Evolutionary conservation across 2,797 vertebrate genomes (phyloP).

Genomic region (Benthosema pterotum): DNA sequence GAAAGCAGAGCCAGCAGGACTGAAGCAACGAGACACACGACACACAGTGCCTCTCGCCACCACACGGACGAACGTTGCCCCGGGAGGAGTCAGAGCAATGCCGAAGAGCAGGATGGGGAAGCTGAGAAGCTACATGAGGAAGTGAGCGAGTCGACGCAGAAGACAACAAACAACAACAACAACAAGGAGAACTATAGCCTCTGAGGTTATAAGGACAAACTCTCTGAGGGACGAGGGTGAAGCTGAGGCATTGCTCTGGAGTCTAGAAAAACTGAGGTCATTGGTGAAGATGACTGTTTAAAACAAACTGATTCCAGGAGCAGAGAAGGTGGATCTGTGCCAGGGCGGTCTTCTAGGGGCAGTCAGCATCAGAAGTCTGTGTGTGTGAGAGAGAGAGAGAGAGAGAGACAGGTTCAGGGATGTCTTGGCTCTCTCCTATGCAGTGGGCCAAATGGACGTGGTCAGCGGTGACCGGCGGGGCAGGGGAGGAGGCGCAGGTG

Average conservation of each 20-base stretch:
- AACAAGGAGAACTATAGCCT: background rate
- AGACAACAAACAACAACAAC: conserved; percentile 17
- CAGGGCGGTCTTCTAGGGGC: conserved; percentile 19
- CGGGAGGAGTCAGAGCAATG: conserved; percentile 34
- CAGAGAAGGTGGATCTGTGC: conserved; percentile 10
- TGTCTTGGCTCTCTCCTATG: conserved; percentile 92
- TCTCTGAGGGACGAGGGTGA: too few relatives aligned
- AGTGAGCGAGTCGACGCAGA: conserved; percentile 45
- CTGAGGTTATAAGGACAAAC: too few relatives aligned
- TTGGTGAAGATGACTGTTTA: conserved; percentile 6
- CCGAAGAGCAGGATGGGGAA: conserved; percentile 60
- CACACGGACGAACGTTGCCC: conserved; percentile 25
- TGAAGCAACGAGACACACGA: conserved; percentile 43
- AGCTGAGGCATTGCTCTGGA: background rate
- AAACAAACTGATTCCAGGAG: conserved; percentile 3
- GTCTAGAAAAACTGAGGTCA: background rate
- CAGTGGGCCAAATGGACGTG: conserved; percentile 97
- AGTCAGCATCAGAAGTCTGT: conserved; percentile 12
- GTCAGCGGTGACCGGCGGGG: conserved; percentile 88
- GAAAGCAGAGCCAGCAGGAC: conserved; percentile 45
- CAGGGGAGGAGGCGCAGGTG: conserved; percentile 69
- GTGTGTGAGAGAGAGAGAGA: background rate
- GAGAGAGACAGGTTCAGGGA: conserved; percentile 45
- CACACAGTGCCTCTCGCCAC: conserved; percentile 28
- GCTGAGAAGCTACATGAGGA: conserved; percentile 50